Evolutionary conservation across 2,888 invertebrate genomes (phyloP).

Genomic region (Drosophila merina): DNA sequence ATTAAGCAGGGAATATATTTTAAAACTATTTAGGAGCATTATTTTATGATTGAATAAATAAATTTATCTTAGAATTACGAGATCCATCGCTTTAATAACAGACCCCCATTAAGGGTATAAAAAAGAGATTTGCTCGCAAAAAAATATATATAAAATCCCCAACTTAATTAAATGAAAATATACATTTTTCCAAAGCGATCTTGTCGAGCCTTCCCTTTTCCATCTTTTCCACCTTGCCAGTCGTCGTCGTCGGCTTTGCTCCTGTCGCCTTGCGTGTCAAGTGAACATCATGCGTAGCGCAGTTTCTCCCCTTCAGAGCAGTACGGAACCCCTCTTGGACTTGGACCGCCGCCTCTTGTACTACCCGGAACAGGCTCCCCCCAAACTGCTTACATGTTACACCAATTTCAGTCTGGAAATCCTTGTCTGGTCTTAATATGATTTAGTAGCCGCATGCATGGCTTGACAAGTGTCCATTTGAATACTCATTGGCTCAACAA

Average conservation of each 20-base stretch:
- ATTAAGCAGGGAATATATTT: neutral
- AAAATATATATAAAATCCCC: constrained; percentile 65
- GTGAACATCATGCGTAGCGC: constrained; percentile 81
- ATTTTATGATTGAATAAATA: no score
- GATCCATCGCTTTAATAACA: neutral
- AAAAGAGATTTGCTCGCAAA: neutral
- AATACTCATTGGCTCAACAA: constrained; percentile 82
- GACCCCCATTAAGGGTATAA: constrained; percentile 18
- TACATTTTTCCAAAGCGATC: constrained; percentile 65
- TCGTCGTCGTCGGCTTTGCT: constrained; percentile 15
- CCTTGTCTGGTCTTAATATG: constrained; percentile 81
- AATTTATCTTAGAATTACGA: neutral
- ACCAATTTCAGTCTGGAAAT: constrained; percentile 77
- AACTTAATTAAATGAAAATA: constrained; percentile 78
- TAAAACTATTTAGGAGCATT: no score
- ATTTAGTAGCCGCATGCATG: constrained; percentile 81
- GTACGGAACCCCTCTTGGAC: neutral
- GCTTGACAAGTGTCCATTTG: constrained; percentile 83
- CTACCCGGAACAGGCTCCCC: neutral
- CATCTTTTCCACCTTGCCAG: constrained; percentile 8
- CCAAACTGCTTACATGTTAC: constrained; percentile 65
- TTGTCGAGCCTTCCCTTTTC: constrained; percentile 38
- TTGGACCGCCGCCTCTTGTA: neutral
- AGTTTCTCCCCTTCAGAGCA: constrained; percentile 51
- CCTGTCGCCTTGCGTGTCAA: constrained; percentile 79